These are phyloP conservation scores for Pocillopora verrucosa DNA, from an alignment of 64 coral and sea anemone species.

Conservation along the genomic window DNA sequence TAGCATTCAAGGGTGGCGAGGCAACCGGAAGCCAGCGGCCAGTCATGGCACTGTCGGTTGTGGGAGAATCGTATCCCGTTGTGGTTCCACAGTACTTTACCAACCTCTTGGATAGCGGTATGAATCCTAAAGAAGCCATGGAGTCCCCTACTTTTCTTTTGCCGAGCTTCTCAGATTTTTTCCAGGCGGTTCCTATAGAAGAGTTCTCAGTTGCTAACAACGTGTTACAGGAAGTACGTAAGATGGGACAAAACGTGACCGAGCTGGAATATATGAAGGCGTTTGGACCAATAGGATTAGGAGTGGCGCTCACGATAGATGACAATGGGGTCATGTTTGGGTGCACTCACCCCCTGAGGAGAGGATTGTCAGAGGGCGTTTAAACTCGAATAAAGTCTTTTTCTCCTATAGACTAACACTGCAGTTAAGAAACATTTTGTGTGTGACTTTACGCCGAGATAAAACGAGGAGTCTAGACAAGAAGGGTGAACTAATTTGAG, in stretches of 20 bases:
- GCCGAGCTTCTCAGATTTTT: constrained; percentile 36
- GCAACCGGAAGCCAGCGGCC: not conserved
- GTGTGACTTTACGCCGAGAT: not conserved
- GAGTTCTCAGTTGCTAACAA: constrained; percentile 52
- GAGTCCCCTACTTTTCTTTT: constrained; percentile 60
- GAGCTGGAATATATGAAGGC: constrained; percentile 55
- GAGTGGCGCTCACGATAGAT: constrained; percentile 69
- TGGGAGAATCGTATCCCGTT: constrained; percentile 51
- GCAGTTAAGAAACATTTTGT: not conserved
- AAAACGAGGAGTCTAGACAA: not conserved
- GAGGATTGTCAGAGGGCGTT: constrained; percentile 67
- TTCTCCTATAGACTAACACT: not conserved
- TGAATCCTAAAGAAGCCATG: constrained; percentile 82
- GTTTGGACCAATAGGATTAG: constrained; percentile 45
- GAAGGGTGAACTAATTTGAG: not conserved
- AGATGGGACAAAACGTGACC: constrained; percentile 71
- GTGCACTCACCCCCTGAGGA: constrained; percentile 63
- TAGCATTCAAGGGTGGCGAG: constrained; percentile 33
- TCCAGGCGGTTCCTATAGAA: constrained; percentile 71
- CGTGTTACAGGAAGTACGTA: constrained; percentile 51
- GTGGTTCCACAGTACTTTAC: constrained; percentile 62
- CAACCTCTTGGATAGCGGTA: constrained; percentile 54
- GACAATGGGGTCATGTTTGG: constrained; percentile 62
- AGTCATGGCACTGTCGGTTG: constrained; percentile 74
- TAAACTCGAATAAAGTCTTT: not conserved